Evolutionary conservation across 2,113 vertebrate species (phyloP).

Genomic region (Pseudonaja textilis): DNA sequence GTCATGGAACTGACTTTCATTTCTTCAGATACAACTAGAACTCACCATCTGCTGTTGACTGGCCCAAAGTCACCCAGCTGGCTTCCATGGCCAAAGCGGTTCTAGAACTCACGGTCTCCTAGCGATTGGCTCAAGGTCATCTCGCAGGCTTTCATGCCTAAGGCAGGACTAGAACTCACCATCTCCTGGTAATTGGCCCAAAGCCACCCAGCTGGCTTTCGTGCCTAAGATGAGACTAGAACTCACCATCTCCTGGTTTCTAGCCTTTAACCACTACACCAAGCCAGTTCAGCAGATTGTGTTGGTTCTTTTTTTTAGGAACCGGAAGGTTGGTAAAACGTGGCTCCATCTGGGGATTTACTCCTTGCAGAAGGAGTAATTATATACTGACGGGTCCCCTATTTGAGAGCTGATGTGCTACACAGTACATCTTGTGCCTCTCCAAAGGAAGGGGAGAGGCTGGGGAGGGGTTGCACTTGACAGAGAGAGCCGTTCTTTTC

Average conservation of each 20-base stretch:
- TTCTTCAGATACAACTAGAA: too few relatives aligned
- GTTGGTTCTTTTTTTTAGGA: background rate
- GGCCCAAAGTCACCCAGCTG: background rate
- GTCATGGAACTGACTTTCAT: too few relatives aligned
- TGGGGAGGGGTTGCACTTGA: background rate
- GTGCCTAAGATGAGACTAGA: too few relatives aligned
- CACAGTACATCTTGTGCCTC: background rate
- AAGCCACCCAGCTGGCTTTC: too few relatives aligned
- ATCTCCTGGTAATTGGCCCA: background rate
- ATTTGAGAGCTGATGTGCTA: background rate
- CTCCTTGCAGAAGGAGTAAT: background rate
- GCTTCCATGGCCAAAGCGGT: background rate
- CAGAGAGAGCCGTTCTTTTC: background rate
- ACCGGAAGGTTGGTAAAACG: background rate
- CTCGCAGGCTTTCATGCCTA: background rate
- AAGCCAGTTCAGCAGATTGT: background rate
- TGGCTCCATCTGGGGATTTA: too few relatives aligned
- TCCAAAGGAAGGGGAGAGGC: background rate
- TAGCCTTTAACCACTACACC: background rate
- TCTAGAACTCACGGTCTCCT: background rate
- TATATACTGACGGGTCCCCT: background rate
- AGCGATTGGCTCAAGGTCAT: background rate
- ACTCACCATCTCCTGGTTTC: background rate
- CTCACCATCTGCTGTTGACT: too few relatives aligned
- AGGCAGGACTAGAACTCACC: background rate